phyloP scores from a whole-genome alignment of 2,797 vertebrate genomes.

The Leptodactylus fallax region DNA sequence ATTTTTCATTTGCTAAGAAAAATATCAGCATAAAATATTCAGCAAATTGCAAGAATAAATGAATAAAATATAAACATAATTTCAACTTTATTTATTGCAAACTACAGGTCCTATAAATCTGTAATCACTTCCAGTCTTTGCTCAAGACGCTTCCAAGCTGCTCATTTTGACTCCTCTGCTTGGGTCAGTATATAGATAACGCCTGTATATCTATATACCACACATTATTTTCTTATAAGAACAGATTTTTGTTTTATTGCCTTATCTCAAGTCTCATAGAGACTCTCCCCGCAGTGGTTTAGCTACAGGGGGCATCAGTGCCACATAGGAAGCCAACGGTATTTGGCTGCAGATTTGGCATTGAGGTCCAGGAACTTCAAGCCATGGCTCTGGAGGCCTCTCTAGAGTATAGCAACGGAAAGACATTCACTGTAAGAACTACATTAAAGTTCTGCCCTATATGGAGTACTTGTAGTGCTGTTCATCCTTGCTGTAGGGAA shows the following conservation, averaged over 20 bases:
- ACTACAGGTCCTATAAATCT: slow-evolving; percentile 11
- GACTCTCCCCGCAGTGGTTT: too few relatives aligned
- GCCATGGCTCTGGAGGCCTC: too few relatives aligned
- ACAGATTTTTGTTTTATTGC: not conserved
- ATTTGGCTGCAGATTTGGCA: too few relatives aligned
- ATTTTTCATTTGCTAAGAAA: not conserved
- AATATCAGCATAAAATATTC: slow-evolving; percentile 24
- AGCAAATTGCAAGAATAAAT: slow-evolving; percentile 16
- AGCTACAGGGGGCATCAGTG: too few relatives aligned
- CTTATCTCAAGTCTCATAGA: not conserved
- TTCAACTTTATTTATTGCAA: slow-evolving; percentile 1
- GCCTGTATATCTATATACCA: not conserved
- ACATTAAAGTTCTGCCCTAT: too few relatives aligned
- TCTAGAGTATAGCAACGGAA: too few relatives aligned
- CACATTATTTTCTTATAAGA: not conserved
- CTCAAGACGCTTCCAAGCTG: not conserved
- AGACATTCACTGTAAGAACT: too few relatives aligned
- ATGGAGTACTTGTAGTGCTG: too few relatives aligned
- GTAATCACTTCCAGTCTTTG: not conserved
- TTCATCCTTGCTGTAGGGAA: too few relatives aligned
- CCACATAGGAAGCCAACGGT: too few relatives aligned
- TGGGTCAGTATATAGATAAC: not conserved
- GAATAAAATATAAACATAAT: slow-evolving; percentile 6
- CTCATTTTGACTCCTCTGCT: not conserved
- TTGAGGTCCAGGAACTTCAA: too few relatives aligned